Conservation (phyloP, 2,113 vertebrate genomes). For the Alouatta palliata region DNA sequence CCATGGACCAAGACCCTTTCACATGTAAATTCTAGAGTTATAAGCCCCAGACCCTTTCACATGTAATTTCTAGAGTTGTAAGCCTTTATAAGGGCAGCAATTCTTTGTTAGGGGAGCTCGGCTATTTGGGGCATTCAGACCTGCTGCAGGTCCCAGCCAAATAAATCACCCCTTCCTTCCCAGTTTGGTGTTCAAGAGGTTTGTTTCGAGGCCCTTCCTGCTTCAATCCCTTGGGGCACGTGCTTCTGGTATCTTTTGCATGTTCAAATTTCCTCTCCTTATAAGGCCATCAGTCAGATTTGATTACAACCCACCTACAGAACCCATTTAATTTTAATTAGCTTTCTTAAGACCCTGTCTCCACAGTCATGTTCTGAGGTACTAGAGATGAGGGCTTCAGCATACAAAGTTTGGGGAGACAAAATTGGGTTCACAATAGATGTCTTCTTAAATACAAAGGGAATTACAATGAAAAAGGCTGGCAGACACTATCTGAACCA, state of each 20-base stretch:
- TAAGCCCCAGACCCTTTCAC: too few relatives aligned
- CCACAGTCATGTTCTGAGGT: neutral
- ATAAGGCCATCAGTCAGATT: neutral
- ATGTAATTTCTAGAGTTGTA: too few relatives aligned
- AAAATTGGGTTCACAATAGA: neutral
- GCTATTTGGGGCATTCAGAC: too few relatives aligned
- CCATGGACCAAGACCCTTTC: too few relatives aligned
- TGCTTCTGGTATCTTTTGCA: neutral
- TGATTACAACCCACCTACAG: neutral
- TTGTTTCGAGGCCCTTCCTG: too few relatives aligned
- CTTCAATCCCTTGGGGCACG: neutral
- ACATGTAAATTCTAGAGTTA: too few relatives aligned
- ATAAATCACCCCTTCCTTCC: too few relatives aligned
- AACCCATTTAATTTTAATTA: neutral
- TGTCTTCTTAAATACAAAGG: neutral
- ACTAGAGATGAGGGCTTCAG: neutral
- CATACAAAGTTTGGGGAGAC: neutral
- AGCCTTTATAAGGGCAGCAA: too few relatives aligned
- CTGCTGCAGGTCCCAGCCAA: too few relatives aligned
- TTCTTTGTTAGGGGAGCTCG: too few relatives aligned
- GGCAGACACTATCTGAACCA: neutral
- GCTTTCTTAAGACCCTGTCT: neutral
- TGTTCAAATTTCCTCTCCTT: neutral
- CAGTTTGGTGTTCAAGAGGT: too few relatives aligned
- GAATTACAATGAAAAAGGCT: neutral